These are phyloP conservation scores for Coregonus ussuriensis DNA, from an alignment of 2,797 vertebrate genomes.

Conservation along the genomic window DNA sequence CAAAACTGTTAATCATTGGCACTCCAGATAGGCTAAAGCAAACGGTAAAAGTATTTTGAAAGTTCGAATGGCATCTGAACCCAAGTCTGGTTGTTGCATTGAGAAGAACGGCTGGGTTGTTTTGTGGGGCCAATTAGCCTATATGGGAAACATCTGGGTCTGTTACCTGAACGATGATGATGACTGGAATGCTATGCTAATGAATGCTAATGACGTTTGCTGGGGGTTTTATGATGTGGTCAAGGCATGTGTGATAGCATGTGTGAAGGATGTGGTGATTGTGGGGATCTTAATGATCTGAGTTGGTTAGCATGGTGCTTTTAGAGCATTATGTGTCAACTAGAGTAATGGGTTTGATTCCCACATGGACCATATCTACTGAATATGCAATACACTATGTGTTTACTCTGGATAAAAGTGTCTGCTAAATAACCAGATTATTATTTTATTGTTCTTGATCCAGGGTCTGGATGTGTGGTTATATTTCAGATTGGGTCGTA, in stretches of 20 bases:
- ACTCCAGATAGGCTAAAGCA: background rate
- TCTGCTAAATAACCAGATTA: background rate
- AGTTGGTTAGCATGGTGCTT: background rate
- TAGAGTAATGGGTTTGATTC: background rate
- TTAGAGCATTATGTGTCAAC: background rate
- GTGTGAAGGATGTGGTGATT: background rate
- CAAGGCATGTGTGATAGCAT: background rate
- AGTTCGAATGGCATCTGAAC: background rate
- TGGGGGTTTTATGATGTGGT: background rate
- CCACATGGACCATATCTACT: background rate
- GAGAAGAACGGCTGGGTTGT: background rate
- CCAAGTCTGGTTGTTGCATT: too few relatives aligned
- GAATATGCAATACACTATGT: background rate
- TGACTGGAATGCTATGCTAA: background rate
- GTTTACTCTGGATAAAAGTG: background rate
- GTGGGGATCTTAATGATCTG: background rate
- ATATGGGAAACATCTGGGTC: background rate
- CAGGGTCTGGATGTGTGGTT: background rate
- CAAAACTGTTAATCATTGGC: background rate
- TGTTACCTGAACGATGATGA: background rate
- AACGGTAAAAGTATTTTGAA: background rate
- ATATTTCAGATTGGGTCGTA: constrained; percentile 92
- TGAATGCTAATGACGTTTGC: background rate
- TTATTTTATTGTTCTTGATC: too few relatives aligned
- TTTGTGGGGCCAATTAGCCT: background rate